phyloP scores from a whole-genome alignment of 2,113 vertebrate species.

The Oreocharis arfaki region DNA sequence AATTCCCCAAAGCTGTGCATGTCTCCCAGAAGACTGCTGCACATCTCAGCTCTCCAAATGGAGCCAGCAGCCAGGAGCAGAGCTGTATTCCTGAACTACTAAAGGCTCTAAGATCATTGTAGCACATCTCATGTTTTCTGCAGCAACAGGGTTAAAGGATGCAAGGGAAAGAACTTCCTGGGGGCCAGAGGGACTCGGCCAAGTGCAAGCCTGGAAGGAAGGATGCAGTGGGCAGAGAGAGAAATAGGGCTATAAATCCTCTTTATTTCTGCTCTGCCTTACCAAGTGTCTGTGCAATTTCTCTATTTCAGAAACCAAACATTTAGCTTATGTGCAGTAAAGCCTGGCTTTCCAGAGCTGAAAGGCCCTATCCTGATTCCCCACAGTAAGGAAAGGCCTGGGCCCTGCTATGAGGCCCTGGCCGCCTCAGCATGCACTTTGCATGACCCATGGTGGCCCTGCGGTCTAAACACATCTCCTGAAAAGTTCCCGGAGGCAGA shows the following conservation, averaged over 20 bases:
- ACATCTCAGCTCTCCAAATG: not conserved
- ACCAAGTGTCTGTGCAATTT: not conserved
- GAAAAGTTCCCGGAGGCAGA: not conserved
- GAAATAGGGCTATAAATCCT: not conserved
- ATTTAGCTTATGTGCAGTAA: not conserved
- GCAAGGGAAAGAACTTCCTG: not conserved
- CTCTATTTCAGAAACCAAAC: not conserved
- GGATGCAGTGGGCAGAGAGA: not conserved
- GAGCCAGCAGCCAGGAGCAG: not conserved
- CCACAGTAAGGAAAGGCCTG: not conserved
- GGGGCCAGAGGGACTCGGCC: not conserved
- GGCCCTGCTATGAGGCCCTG: not conserved
- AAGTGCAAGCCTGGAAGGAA: not conserved
- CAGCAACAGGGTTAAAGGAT: not conserved
- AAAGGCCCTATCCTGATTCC: not conserved
- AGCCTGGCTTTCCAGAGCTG: not conserved
- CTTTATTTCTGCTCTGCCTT: not conserved
- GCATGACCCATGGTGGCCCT: not conserved
- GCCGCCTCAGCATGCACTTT: not conserved
- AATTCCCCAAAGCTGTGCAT: not conserved
- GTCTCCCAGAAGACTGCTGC: not conserved
- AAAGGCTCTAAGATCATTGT: not conserved
- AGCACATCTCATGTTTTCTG: not conserved
- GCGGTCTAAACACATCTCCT: not conserved
- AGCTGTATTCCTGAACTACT: not conserved